Conservation (phyloP, 2,888 invertebrate genomes). For the Drosophila monieri region DNA sequence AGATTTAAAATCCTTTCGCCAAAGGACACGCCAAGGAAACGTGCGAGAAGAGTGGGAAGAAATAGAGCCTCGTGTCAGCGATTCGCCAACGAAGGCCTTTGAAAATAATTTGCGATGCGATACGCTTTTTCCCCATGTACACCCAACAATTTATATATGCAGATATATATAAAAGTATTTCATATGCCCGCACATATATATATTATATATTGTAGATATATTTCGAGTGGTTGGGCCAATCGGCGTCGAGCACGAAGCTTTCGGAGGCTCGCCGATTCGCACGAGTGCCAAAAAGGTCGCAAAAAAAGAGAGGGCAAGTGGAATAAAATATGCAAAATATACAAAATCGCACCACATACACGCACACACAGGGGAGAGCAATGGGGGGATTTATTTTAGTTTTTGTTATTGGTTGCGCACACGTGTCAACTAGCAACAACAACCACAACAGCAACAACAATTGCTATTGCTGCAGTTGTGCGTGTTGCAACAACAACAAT, state of each 20-base stretch:
- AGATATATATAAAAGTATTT: slow-evolving; percentile 39
- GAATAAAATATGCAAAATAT: slow-evolving; percentile 79
- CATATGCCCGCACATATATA: slow-evolving; percentile 12
- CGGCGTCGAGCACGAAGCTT: slow-evolving; percentile 70
- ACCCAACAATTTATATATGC: slow-evolving; percentile 30
- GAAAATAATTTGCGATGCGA: slow-evolving; percentile 55
- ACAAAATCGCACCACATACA: slow-evolving; percentile 55
- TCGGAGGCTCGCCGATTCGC: slow-evolving; percentile 39
- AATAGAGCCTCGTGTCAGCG: slow-evolving; percentile 10
- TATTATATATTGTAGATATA: slow-evolving; percentile 38
- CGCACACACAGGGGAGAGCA: background rate
- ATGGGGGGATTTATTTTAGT: slow-evolving; percentile 63
- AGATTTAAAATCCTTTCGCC: background rate
- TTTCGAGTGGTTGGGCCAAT: slow-evolving; percentile 60
- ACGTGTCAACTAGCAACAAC: slow-evolving; percentile 58
- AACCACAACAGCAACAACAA: slow-evolving; percentile 44
- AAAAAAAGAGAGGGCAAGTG: slow-evolving; percentile 68
- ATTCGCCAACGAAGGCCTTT: slow-evolving; percentile 40
- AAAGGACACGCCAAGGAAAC: background rate
- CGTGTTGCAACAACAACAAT: slow-evolving; percentile 17
- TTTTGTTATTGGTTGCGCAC: slow-evolving; percentile 74
- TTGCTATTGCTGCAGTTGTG: slow-evolving; percentile 24
- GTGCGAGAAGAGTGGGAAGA: background rate
- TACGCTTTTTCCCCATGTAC: slow-evolving; percentile 59
- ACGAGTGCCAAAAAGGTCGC: slow-evolving; percentile 39